Evolutionary conservation across 2,797 vertebrate species (phyloP).

Genomic region (Sebastes oblongus): DNA sequence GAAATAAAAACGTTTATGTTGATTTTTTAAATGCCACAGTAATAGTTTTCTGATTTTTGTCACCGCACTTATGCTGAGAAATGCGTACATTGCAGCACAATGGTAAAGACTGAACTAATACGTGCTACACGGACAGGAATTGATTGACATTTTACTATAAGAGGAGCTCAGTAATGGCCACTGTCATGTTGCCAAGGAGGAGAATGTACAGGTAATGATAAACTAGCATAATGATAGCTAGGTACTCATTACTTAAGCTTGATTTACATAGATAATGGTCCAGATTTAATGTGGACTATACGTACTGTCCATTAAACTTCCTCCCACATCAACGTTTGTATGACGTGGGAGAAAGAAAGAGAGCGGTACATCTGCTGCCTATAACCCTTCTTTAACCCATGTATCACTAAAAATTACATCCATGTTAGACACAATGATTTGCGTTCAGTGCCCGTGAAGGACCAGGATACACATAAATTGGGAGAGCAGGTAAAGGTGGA

Average conservation of each 20-base stretch:
- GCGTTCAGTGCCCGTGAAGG: background rate
- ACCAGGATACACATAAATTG: background rate
- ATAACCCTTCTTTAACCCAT: fast-evolving
- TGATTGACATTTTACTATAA: background rate
- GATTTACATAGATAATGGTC: background rate
- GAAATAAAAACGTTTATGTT: background rate
- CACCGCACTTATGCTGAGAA: background rate
- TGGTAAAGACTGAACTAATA: background rate
- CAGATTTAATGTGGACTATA: background rate
- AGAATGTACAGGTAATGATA: background rate
- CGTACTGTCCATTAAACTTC: background rate
- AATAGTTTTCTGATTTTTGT: background rate
- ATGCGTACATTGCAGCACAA: background rate
- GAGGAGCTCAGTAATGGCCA: background rate
- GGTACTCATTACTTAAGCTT: background rate
- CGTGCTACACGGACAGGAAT: background rate
- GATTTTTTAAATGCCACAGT: background rate
- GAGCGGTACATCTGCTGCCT: background rate
- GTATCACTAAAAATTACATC: fast-evolving
- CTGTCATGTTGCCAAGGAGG: background rate
- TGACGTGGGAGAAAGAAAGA: background rate
- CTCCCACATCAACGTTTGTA: background rate
- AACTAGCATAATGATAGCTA: background rate
- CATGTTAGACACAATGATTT: no score
- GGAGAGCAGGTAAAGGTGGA: background rate